Percentiles rank a stretch among this genome's conserved stretches.
These are phyloP conservation scores for Mormyrus proboscirostris DNA, from an alignment of 2,797 vertebrate genomes.

Conservation along the genomic window DNA sequence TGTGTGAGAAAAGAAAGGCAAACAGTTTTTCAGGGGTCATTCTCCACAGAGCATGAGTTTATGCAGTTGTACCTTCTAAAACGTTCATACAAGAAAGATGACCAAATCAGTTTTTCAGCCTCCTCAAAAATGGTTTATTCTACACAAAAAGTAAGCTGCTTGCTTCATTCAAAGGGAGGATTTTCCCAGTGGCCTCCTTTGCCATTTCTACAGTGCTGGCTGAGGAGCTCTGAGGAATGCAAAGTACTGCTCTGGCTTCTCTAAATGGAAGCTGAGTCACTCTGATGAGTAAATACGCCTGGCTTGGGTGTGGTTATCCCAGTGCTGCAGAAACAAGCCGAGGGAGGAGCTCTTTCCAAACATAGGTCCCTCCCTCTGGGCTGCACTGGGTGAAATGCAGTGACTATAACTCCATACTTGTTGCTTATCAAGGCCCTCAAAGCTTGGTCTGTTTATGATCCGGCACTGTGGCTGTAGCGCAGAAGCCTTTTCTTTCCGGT, in stretches of 20 bases:
- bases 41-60: not conserved
- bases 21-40: not conserved
- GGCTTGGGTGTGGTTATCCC: not conserved
- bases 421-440: not conserved
- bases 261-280: not conserved
- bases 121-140: not conserved
- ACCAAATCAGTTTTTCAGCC: not conserved
- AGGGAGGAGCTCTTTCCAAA: not conserved
- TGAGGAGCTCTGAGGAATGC: not conserved
- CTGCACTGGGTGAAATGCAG: not conserved
- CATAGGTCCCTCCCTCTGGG: not conserved
- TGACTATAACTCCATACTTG: not conserved
- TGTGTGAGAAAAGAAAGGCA: not conserved
- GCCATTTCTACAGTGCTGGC: not conserved
- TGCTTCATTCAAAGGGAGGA: not conserved
- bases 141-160: not conserved
- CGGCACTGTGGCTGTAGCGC: not conserved
- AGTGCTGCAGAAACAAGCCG: not conserved
- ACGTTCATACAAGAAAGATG: not conserved
- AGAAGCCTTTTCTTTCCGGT: not conserved
- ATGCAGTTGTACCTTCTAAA: not conserved
- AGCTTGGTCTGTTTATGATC: not conserved
- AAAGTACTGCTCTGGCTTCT: not conserved
- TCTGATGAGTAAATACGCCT: not conserved
- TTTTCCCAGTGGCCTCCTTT: not conserved